These are phyloP conservation scores for Coreoperca whiteheadi DNA, from an alignment of 2,113 vertebrate genomes.

Conservation along the genomic window DNA sequence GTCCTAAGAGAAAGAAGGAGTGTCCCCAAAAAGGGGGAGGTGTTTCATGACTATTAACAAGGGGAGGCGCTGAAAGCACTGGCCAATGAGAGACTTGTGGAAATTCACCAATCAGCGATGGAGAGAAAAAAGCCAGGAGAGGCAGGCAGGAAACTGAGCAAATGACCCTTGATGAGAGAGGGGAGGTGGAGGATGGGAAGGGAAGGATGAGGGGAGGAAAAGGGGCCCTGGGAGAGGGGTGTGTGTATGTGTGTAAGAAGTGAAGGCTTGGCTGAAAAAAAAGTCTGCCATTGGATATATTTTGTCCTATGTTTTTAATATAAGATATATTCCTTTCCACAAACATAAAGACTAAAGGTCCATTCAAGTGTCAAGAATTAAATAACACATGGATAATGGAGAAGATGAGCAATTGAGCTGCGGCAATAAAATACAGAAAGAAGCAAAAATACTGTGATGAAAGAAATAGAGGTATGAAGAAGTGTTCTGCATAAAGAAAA, in stretches of 20 bases:
- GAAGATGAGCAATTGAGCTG: slow-evolving; percentile 30
- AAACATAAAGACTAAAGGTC: slow-evolving; percentile 26
- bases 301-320: slow-evolving; percentile 43
- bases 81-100: slow-evolving; percentile 64
- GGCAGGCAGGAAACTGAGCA: slow-evolving; percentile 77
- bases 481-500: neutral
- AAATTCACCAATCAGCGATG: slow-evolving; percentile 73
- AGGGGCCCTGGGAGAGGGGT: slow-evolving; percentile 50
- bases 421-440: slow-evolving; percentile 24
- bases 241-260: slow-evolving; percentile 18
- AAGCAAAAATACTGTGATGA: neutral
- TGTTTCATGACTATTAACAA: neutral
- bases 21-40: slow-evolving; percentile 43
- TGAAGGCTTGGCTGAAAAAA: slow-evolving; percentile 35
- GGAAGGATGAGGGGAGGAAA: slow-evolving; percentile 50
- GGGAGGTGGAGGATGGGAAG: slow-evolving; percentile 48
- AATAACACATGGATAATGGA: slow-evolving; percentile 22
- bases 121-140: slow-evolving; percentile 55
- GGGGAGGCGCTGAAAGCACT: slow-evolving; percentile 25
- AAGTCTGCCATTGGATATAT: slow-evolving; percentile 37
- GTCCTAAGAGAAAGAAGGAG: slow-evolving; percentile 37
- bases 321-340: slow-evolving; percentile 45
- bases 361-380: slow-evolving; percentile 39
- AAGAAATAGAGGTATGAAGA: slow-evolving; percentile 12
- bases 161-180: slow-evolving; percentile 79